Evolutionary conservation across 2,888 invertebrate genomes (phyloP).

Genomic region (Andrena fulva): DNA sequence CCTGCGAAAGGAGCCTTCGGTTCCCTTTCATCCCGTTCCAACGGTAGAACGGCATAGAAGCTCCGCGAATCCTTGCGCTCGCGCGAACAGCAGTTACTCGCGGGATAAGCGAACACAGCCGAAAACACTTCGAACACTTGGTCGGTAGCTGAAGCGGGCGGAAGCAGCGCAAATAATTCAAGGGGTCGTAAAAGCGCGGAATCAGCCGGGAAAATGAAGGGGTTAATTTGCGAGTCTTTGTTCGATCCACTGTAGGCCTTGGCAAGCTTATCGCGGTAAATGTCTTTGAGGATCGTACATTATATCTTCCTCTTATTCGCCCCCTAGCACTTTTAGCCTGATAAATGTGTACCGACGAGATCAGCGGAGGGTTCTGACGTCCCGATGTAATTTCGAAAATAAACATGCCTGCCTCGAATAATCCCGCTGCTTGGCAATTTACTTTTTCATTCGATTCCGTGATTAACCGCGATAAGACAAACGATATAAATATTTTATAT

Average conservation of each 20-base stretch:
- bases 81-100: neutral
- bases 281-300: constrained; percentile 50
- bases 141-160: neutral
- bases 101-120: neutral
- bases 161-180: constrained; percentile 56
- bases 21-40: neutral
- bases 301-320: constrained; percentile 13
- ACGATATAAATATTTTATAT: constrained; percentile 2
- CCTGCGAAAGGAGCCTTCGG: neutral
- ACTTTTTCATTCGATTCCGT: constrained; percentile 26
- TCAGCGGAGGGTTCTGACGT: constrained; percentile 16
- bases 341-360: constrained; percentile 35
- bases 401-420: constrained; percentile 35
- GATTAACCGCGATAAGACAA: constrained; percentile 6
- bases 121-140: constrained; percentile 28
- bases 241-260: constrained; percentile 23
- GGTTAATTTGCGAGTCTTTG: constrained; percentile 62
- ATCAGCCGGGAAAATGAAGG: constrained; percentile 37
- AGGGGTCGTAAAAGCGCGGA: constrained; percentile 46
- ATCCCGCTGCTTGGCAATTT: constrained; percentile 18
- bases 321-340: constrained; percentile 15
- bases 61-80: neutral
- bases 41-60: neutral
- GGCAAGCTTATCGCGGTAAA: constrained; percentile 62
- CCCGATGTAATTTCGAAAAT: constrained; percentile 48